Evolutionary conservation across 2,888 invertebrate species (phyloP).

Genomic region (Sarcophaga caerulescens): DNA sequence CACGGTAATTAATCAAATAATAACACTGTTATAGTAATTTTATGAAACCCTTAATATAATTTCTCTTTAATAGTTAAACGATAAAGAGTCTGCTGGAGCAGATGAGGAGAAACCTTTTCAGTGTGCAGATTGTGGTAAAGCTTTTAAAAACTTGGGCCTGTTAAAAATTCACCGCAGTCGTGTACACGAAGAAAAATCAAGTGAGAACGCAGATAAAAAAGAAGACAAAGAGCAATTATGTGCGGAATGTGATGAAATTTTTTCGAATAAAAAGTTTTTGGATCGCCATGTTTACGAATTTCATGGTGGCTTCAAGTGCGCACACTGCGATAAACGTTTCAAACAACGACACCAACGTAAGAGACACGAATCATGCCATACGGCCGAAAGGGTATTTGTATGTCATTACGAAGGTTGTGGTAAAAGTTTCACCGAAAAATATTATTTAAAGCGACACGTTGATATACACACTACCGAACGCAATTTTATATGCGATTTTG

Average conservation of each 20-base stretch:
- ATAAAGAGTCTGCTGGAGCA: slow-evolving; percentile 4
- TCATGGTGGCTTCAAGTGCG: slow-evolving; percentile 64
- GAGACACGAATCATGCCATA: slow-evolving; percentile 74
- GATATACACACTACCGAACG: slow-evolving; percentile 73
- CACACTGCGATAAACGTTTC: slow-evolving; percentile 73
- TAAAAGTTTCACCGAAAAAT: slow-evolving; percentile 74
- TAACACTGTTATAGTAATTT: too few species aligned
- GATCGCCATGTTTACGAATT: slow-evolving; percentile 55
- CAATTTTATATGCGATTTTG: slow-evolving; percentile 73
- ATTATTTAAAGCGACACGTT: slow-evolving; percentile 72
- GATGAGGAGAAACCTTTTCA: slow-evolving; percentile 62
- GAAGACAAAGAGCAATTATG: slow-evolving; percentile 60
- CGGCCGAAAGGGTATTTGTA: slow-evolving; percentile 72
- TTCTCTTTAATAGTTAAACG: slow-evolving; percentile 33
- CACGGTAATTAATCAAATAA: slow-evolving; percentile 31
- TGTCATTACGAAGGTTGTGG: slow-evolving; percentile 74
- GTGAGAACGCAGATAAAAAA: slow-evolving; percentile 38
- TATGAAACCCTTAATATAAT: too few species aligned
- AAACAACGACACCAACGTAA: slow-evolving; percentile 74
- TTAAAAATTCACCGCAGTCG: slow-evolving; percentile 72
- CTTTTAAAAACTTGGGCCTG: slow-evolving; percentile 71
- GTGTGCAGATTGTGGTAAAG: slow-evolving; percentile 73
- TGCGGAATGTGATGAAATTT: slow-evolving; percentile 60
- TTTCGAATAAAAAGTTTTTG: slow-evolving; percentile 54
- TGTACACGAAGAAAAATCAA: slow-evolving; percentile 46